These are phyloP conservation scores for Drosophila willistoni DNA, from an alignment of 1,140 invertebrate genomes.

Conservation along the genomic window DNA sequence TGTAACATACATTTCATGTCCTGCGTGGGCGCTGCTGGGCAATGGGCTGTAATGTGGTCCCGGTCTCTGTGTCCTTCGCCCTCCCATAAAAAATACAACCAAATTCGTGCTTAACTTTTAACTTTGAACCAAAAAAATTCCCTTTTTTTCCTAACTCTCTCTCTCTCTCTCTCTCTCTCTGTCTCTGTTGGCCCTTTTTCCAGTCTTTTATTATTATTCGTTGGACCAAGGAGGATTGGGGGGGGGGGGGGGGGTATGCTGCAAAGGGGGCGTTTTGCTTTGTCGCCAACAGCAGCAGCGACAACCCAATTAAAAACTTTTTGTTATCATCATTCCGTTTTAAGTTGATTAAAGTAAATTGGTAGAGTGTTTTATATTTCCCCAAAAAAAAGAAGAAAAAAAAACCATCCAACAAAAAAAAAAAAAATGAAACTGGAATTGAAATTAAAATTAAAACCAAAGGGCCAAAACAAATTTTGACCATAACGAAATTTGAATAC, in stretches of 20 bases:
- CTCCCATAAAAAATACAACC: constrained; percentile 19
- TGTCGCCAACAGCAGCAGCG: constrained; percentile 41
- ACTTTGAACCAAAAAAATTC: constrained; percentile 49
- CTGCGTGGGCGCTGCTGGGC: constrained; percentile 40
- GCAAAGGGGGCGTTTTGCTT: constrained; percentile 23
- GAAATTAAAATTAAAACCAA: neutral
- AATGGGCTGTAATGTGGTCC: constrained; percentile 34
- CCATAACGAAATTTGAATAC: neutral
- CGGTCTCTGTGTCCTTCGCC: constrained; percentile 41
- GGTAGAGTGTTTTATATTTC: constrained; percentile 42
- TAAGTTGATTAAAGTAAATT: constrained; percentile 71
- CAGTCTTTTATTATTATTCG: constrained; percentile 28
- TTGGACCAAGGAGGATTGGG: neutral
- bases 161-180: neutral
- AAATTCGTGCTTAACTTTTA: constrained; percentile 56
- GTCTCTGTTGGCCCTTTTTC: constrained; percentile 18
- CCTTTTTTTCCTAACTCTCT: neutral
- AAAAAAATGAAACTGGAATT: neutral
- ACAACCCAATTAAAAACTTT: constrained; percentile 75
- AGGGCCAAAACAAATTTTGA: neutral
- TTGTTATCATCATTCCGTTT: constrained; percentile 62
- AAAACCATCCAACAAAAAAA: neutral
- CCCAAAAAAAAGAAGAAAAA: constrained; percentile 2
- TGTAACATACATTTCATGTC: constrained; percentile 28
- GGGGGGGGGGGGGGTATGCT: neutral